Base-by-base conservation (phyloP, 2,888 invertebrate genomes). In the Ochlodes sylvanus region DNA sequence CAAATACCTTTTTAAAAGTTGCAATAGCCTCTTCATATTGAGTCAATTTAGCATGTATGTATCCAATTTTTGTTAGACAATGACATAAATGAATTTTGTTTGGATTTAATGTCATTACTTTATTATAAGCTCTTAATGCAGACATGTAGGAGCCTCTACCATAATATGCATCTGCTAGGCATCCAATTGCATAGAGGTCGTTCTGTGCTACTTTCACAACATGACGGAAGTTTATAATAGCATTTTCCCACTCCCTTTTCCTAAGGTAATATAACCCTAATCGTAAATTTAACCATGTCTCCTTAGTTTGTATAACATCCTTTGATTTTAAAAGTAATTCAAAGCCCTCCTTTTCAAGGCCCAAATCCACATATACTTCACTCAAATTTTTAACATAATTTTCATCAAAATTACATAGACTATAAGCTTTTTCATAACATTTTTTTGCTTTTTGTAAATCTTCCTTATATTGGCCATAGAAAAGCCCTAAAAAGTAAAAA, bases 121-220 rank as follows among this genome's bases (percentile, higher is more conserved):
- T 96, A 73, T 96, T 95, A 85, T 97, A 98, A 42, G 97, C 98
- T 83, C 96, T 97, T 69, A 98, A 90, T n/a, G 98, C 97, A 7
- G 98, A 97, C 56, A 96, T 96, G 81, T 96, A 97, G n/a, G 98
- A 97, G 1, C 98, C 98, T 75, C 98, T 94, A n/a, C 95, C 95
- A 77, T 96, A 95, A 86, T 98, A 98, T 0, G 98, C 97, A 93
- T 98, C 98, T 47, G 97, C 98, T 74, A 99, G 90, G 73, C 97
- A 96, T 88, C 98, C 98, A 97, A 98, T 98, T 74, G 96, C 95
- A 75, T 93, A 96, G 94, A 95, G 94, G 86, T 98, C 96, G 71
- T 92, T 93, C 10, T 95, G 94, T 80, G 97, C 95, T 60, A 90
- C 88, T 83, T 96, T 94, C 7, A 97, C 94, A 56, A 96, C 96